These are phyloP conservation scores for Garrulus glandarius DNA, from an alignment of 2,797 vertebrate species.

Conservation along the genomic window DNA sequence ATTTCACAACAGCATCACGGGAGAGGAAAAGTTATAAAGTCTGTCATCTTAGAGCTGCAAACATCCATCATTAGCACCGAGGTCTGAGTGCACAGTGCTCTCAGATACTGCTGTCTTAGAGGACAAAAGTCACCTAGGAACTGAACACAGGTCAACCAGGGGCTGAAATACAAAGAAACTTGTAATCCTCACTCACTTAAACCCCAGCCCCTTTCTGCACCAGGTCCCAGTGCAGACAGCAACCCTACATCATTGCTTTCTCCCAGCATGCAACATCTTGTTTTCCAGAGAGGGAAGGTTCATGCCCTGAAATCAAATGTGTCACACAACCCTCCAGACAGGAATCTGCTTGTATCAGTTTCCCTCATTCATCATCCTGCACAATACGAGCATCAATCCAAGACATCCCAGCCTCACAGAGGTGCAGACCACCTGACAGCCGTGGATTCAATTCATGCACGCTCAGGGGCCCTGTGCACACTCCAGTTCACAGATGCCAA, in stretches of 20 bases:
- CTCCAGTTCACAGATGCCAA: background rate
- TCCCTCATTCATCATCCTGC: background rate
- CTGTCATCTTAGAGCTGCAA: background rate
- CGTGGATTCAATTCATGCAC: background rate
- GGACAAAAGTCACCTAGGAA: background rate
- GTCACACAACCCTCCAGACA: background rate
- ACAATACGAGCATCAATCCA: accelerated
- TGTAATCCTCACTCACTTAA: background rate
- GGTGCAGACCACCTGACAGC: background rate
- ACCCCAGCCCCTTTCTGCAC: background rate
- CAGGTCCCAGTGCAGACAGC: background rate
- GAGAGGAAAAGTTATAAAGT: background rate
- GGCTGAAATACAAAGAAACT: background rate
- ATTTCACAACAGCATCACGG: background rate
- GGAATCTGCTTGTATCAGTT: background rate
- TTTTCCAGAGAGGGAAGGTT: background rate
- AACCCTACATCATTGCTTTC: accelerated
- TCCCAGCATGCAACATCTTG: background rate
- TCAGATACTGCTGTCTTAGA: accelerated
- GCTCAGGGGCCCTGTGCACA: background rate
- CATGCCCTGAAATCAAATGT: background rate
- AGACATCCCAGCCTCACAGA: background rate
- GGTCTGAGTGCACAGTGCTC: background rate
- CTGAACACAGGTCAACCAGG: background rate
- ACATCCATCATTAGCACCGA: background rate